Percentiles rank a stretch among this genome's conserved stretches.
Evolutionary conservation across 2,113 vertebrate species (phyloP).

Genomic region (Podilymbus podiceps): DNA sequence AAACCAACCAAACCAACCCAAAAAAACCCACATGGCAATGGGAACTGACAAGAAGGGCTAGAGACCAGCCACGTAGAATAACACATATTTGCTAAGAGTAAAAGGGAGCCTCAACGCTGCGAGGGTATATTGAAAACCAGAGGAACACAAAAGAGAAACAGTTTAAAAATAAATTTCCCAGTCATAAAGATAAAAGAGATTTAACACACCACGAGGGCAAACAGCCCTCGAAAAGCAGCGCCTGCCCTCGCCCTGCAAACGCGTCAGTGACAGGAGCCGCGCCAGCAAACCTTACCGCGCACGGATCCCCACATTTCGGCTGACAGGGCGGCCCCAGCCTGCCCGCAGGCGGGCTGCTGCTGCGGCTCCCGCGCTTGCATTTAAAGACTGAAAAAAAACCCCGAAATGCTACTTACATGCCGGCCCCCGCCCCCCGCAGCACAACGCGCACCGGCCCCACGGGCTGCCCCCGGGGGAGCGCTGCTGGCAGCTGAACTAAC

Average conservation of each 20-base stretch:
- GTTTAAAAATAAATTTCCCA: neutral
- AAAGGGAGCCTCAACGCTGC: neutral
- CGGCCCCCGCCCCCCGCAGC: too few species aligned
- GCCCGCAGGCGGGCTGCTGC: neutral
- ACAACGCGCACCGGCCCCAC: neutral
- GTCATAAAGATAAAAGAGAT: neutral
- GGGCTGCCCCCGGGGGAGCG: neutral
- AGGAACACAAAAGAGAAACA: neutral
- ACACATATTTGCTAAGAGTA: neutral
- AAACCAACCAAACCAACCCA: too few species aligned
- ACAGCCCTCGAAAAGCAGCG: neutral
- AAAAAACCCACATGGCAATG: neutral
- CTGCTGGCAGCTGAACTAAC: fast-evolving
- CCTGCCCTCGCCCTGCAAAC: neutral
- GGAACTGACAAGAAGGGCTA: neutral
- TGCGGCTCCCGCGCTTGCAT: neutral
- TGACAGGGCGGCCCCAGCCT: neutral
- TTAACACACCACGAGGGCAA: neutral
- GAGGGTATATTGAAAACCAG: neutral
- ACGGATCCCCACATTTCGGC: neutral
- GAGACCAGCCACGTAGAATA: neutral
- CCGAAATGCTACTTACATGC: too few species aligned
- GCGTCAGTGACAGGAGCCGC: neutral
- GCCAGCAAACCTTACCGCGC: neutral
- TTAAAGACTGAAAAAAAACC: neutral